Base-by-base conservation (phyloP, 1,140 invertebrate genomes). In the Magallana ariakensis region DNA sequence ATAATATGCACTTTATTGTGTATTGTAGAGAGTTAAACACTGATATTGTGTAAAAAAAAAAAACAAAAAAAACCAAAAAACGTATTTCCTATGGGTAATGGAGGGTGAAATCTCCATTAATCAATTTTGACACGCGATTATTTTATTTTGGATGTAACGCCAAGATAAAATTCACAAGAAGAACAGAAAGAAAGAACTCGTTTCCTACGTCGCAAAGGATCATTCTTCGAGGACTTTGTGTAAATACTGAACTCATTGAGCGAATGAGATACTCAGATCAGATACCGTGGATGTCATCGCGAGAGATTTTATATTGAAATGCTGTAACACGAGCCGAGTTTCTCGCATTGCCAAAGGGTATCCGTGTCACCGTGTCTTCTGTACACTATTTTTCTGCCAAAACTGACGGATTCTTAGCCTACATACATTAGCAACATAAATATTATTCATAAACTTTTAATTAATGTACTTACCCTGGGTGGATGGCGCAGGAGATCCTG, bases 261-360 rank as follows among this genome's bases (percentile, higher is more conserved):
- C 22, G 13, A 8, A 26, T 11, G 66, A 75, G 6, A 75, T 19
- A 26, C 66, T 13, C 66, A 75, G 33, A 26, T 75, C 22, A n/a
- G 22, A 75, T 13, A 33, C 11, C 7, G 33, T 11, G 66, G 66
- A 75, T 75, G 22, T 22, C 66, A 75, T 11, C 9, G 22, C 22
- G 15, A 16, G 15, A 10, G 22, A 8, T 15, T 11, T 75, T 11
- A 26, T 33, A 26, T 75, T 33, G 9, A 19, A 13, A 11, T 26
- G 22, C 66, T 26, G 22, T 75, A 46, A 75, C 13, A 9, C 22
- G 66, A 75, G 6, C 11, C 66, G 22, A 26, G 66, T 75, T 26
- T 75, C 66, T 75, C 66, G 33, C 66, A 75, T 75, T 75, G 66
- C 66, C 66, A 11, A 26, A 26, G 33, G 66, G 66, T 75, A 75